phyloP scores from a whole-genome alignment of 2,797 vertebrate species.

The Tapirus indicus region DNA sequence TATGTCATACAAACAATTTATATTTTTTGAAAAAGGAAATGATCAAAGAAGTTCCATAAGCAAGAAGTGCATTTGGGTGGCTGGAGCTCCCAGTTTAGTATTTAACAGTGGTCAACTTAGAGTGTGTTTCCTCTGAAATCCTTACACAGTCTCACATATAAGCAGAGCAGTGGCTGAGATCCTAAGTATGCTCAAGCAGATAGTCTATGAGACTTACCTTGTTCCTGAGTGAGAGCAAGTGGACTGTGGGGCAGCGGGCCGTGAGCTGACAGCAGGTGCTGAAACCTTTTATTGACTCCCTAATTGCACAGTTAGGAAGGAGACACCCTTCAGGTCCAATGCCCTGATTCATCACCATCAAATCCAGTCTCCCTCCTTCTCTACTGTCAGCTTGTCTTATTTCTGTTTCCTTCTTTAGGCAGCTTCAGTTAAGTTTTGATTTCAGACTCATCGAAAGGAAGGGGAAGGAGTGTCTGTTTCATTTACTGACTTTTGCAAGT shows the following conservation, averaged over 20 bases:
- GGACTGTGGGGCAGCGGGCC: neutral
- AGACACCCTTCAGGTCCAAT: conserved; percentile 70
- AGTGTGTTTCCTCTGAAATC: neutral
- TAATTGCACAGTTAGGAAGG: conserved; percentile 76
- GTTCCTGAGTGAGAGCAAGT: conserved; percentile 24
- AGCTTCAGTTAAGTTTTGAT: conserved; percentile 29
- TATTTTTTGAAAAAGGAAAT: conserved; percentile 20
- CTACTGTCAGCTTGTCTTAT: neutral
- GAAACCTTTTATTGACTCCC: conserved; percentile 79
- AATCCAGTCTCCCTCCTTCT: neutral
- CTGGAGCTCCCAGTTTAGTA: neutral
- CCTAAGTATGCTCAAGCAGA: neutral
- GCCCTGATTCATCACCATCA: conserved; percentile 70
- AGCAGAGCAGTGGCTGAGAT: neutral
- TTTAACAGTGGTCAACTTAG: neutral
- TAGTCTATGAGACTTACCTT: conserved; percentile 71
- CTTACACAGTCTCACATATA: neutral
- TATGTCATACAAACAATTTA: neutral
- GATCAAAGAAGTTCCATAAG: neutral
- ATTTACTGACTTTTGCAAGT: conserved; percentile 9
- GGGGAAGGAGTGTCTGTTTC: neutral
- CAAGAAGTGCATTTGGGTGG: neutral
- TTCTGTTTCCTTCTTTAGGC: neutral
- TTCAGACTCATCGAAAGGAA: conserved; percentile 19
- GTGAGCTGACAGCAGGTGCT: neutral